Evolutionary conservation across 2,888 invertebrate genomes (phyloP).

Genomic region (Glaucopsyche alexis): DNA sequence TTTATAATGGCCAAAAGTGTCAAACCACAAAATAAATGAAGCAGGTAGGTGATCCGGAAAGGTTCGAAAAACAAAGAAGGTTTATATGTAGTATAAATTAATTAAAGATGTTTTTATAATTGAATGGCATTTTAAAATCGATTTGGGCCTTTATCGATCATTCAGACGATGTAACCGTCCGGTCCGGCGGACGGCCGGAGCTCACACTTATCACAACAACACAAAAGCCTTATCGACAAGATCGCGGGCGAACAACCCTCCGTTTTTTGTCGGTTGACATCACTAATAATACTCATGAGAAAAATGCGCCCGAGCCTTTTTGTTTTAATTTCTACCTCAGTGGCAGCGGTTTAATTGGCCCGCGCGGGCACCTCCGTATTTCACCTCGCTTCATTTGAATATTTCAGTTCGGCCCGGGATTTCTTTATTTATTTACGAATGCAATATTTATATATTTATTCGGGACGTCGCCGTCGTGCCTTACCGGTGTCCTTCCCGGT

Average conservation of each 20-base stretch:
- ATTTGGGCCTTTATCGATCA: slow-evolving; percentile 58
- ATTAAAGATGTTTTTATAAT: slow-evolving; percentile 24
- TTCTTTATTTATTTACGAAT: slow-evolving; percentile 76
- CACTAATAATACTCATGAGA: slow-evolving; percentile 80
- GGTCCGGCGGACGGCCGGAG: slow-evolving; percentile 64
- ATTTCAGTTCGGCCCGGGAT: slow-evolving; percentile 75
- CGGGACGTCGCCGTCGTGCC: slow-evolving; percentile 72
- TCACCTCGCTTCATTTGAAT: slow-evolving; percentile 77
- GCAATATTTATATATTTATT: slow-evolving; percentile 73
- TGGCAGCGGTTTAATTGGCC: slow-evolving; percentile 80
- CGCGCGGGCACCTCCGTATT: slow-evolving; percentile 78
- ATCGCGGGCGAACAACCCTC: slow-evolving; percentile 69
- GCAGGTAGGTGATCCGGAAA: slow-evolving; percentile 10
- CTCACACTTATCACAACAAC: slow-evolving; percentile 78
- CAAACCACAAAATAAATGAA: slow-evolving; percentile 19
- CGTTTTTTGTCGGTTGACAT: slow-evolving; percentile 77
- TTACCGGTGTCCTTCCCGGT: slow-evolving; percentile 79
- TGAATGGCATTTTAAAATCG: slow-evolving; percentile 20
- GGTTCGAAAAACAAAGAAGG: slow-evolving; percentile 1
- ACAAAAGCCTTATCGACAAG: slow-evolving; percentile 76
- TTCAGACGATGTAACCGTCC: slow-evolving; percentile 65
- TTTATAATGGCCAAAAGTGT: slow-evolving; percentile 19
- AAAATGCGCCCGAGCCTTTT: slow-evolving; percentile 77
- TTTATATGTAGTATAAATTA: slow-evolving; percentile 21
- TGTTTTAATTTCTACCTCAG: slow-evolving; percentile 81